These are phyloP conservation scores for Amazona vittata DNA, from an alignment of 2,113 vertebrate species.

Conservation along the genomic window DNA sequence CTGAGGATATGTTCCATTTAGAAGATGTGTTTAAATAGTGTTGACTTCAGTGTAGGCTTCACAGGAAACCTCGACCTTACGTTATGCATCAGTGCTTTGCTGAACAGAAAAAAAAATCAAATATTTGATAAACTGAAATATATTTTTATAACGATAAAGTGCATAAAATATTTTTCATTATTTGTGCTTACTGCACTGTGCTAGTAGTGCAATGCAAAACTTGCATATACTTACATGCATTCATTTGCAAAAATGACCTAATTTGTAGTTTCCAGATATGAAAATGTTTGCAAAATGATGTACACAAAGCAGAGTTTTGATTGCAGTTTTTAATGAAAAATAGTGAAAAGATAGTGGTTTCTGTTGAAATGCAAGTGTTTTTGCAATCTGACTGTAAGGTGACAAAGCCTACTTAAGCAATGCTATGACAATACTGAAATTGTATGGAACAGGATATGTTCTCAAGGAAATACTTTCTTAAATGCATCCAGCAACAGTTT, in stretches of 20 bases:
- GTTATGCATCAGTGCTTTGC: not conserved
- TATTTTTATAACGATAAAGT: not conserved
- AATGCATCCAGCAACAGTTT: not conserved
- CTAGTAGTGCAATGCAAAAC: not conserved
- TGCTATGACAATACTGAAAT: not conserved
- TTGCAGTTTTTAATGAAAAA: not conserved
- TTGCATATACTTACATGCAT: not conserved
- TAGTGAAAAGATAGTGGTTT: not conserved
- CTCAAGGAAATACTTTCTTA: not conserved
- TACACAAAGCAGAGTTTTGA: not conserved
- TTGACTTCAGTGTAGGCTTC: not conserved
- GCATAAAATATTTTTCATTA: not conserved
- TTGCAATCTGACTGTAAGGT: not conserved
- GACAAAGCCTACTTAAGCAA: not conserved
- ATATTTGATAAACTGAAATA: not conserved
- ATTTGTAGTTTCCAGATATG: not conserved
- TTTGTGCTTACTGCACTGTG: not conserved
- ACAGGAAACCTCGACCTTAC: not conserved
- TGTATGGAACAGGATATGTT: not conserved
- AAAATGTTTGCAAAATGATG: not conserved
- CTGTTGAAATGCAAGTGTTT: not conserved
- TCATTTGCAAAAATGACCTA: not conserved
- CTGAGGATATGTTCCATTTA: not conserved
- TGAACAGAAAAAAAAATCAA: not conserved
- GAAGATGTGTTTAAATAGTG: not conserved